Evolutionary conservation across 1,140 invertebrate genomes (phyloP).

Genomic region (Parasteatoda tepidariorum): DNA sequence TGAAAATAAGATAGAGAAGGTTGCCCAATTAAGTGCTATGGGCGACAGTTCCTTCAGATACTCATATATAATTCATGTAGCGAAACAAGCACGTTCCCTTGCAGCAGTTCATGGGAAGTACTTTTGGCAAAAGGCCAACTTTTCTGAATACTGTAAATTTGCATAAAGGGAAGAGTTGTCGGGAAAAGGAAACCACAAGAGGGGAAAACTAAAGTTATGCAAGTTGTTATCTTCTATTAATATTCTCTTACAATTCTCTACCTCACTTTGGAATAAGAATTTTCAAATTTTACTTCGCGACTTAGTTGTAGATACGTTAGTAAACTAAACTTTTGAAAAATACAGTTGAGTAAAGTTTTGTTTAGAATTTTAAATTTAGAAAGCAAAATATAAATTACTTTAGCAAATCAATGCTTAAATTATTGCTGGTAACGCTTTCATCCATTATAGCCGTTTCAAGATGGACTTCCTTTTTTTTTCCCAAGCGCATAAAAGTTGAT

Average conservation of each 20-base stretch:
- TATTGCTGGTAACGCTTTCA: no score
- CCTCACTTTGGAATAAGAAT: slow-evolving; percentile 1
- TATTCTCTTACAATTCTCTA: slow-evolving; percentile 16
- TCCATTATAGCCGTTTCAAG: no score
- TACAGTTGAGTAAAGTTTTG: neutral
- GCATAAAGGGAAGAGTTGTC: slow-evolving; percentile 48
- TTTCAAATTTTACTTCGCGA: neutral
- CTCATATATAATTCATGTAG: slow-evolving; percentile 53
- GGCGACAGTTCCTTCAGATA: neutral
- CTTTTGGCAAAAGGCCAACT: slow-evolving; percentile 44
- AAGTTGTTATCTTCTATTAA: slow-evolving; percentile 29
- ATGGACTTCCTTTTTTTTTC: no score
- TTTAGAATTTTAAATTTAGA: neutral
- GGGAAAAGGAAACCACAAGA: slow-evolving; percentile 41
- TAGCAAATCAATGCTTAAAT: no score
- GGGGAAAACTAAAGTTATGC: slow-evolving; percentile 32
- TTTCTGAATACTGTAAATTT: slow-evolving; percentile 20
- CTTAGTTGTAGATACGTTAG: neutral
- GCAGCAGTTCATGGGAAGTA: slow-evolving; percentile 22
- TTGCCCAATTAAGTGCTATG: no score
- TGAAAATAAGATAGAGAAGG: no score
- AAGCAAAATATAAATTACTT: no score
- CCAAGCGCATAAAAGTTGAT: no score
- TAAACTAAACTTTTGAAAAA: neutral
- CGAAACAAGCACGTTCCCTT: slow-evolving; percentile 3